Evolutionary conservation across 2,888 invertebrate genomes (phyloP).

Genomic region (Caenorhabditis plicata): DNA sequence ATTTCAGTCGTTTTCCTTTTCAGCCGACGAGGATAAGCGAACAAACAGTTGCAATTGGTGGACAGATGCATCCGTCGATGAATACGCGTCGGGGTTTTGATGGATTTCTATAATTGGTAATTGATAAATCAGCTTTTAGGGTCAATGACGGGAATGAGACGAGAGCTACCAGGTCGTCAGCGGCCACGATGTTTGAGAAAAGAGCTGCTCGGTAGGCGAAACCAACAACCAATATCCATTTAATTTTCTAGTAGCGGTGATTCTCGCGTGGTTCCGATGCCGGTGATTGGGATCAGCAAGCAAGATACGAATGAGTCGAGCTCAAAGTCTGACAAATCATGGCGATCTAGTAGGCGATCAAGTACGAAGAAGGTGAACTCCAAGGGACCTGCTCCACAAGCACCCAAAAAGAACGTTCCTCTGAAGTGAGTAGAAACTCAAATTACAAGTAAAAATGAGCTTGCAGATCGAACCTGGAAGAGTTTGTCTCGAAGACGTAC

Average conservation of each 20-base stretch:
- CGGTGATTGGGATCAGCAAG: neutral
- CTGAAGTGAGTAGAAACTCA: constrained; percentile 5
- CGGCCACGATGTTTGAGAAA: neutral
- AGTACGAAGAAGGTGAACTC: neutral
- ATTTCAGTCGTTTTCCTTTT: neutral
- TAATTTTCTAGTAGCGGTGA: neutral
- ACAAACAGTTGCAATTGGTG: neutral
- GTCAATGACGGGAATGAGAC: neutral
- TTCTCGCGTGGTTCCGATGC: constrained; percentile 2
- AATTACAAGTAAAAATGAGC: no score
- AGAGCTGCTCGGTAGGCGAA: neutral
- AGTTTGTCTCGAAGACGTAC: constrained; percentile 31
- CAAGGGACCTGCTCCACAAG: neutral
- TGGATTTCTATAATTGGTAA: neutral
- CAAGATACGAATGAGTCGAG: neutral
- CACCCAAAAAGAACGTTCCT: constrained; percentile 1
- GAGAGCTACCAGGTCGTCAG: neutral
- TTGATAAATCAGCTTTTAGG: neutral
- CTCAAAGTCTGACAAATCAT: neutral
- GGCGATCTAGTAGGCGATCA: neutral
- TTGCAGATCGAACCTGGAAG: constrained; percentile 33
- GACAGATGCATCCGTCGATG: constrained; percentile 7
- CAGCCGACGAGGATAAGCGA: constrained; percentile 1
- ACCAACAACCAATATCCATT: neutral
- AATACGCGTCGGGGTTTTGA: constrained; percentile 2